Conservation (phyloP, 2,113 vertebrate genomes). For the Athene noctua region DNA sequence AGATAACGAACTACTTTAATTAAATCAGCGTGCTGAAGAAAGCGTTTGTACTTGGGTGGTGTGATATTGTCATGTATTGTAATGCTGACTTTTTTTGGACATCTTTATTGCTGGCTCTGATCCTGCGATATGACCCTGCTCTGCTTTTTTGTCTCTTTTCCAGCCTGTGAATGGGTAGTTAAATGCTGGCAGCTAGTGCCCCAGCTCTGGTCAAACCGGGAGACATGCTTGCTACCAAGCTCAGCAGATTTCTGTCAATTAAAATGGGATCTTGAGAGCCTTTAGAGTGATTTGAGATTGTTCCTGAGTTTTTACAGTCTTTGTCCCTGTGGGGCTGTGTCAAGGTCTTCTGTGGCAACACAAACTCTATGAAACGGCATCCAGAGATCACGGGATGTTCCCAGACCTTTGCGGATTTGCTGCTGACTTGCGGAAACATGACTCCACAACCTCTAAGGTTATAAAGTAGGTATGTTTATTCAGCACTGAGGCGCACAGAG, state of each 20-base stretch:
- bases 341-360: not conserved
- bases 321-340: not conserved
- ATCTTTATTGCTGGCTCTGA: not conserved
- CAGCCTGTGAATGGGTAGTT: not conserved
- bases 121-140: not conserved
- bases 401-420: not conserved
- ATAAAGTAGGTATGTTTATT: no score
- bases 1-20: not conserved
- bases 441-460: no score
- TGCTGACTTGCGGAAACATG: no score
- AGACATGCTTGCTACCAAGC: not conserved
- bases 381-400: not conserved
- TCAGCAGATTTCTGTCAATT: not conserved
- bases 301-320: not conserved
- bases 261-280: not conserved
- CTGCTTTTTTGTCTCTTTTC: not conserved
- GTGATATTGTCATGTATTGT: not conserved
- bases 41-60: not conserved
- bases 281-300: not conserved
- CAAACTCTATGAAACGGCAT: not conserved
- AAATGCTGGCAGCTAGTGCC: not conserved
- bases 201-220: rapidly evolving
- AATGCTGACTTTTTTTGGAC: rapidly evolving
- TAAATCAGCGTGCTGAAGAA: not conserved
- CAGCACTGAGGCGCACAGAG: no score